Conservation (phyloP, 2,888 invertebrate genomes). For the Noctua pronuba region DNA sequence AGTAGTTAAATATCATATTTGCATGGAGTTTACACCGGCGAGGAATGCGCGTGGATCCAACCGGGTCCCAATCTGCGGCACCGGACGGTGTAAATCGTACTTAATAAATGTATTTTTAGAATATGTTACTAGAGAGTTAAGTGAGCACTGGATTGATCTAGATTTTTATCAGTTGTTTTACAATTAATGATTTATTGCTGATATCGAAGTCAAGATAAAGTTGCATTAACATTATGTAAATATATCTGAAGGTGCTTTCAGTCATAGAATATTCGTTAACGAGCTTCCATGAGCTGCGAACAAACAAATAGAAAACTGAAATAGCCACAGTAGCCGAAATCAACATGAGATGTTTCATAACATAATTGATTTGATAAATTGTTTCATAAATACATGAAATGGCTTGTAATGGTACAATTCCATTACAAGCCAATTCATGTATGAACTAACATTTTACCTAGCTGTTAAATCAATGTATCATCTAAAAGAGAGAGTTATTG, state of each 20-base stretch:
- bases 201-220: not conserved
- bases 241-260: not conserved
- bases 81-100: not conserved
- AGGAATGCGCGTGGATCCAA: not conserved
- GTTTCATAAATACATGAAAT: too few species aligned
- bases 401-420: too few species aligned
- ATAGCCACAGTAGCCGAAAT: not conserved
- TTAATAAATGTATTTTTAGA: constrained; percentile 23
- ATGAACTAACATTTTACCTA: too few species aligned
- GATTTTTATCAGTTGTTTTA: constrained; percentile 12
- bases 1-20: constrained; percentile 8
- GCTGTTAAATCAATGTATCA: too few species aligned
- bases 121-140: constrained; percentile 2
- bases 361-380: too few species aligned
- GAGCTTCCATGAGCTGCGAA: not conserved
- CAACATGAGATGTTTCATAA: not conserved
- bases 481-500: too few species aligned
- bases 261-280: not conserved
- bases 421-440: not conserved
- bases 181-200: constrained; percentile 11
- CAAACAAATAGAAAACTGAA: not conserved
- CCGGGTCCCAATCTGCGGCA: not conserved
- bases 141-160: not conserved
- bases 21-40: not conserved
- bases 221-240: not conserved